Evolutionary conservation across 2,888 invertebrate genomes (phyloP).

Genomic region (Heteropelma amictum): DNA sequence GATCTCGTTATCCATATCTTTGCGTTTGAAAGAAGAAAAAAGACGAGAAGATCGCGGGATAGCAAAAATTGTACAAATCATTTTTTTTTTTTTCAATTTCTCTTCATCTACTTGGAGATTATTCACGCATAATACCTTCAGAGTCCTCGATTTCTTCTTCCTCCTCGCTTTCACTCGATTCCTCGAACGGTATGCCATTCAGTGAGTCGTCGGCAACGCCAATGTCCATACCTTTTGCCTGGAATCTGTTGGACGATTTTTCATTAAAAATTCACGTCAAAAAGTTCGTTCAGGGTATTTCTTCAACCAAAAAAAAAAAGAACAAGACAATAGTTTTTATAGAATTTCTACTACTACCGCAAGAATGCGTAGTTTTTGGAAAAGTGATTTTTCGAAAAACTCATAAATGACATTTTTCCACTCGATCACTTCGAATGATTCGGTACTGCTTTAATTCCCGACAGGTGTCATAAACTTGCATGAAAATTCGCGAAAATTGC

Average conservation of each 20-base stretch:
- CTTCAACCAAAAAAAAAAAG: too few species aligned
- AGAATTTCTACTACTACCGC: too few species aligned
- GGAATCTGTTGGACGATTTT: slow-evolving; percentile 80
- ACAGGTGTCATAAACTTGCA: too few species aligned
- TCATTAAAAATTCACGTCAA: not conserved
- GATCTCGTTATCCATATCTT: slow-evolving; percentile 83
- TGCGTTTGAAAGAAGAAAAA: slow-evolving; percentile 61
- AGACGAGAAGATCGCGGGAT: not conserved
- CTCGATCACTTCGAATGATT: too few species aligned
- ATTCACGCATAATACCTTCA: slow-evolving; percentile 65
- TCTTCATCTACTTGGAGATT: not conserved
- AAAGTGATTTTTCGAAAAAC: too few species aligned
- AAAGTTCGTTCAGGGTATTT: too few species aligned
- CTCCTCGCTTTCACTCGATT: slow-evolving; percentile 85
- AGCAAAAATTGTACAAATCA: not conserved
- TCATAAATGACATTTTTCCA: too few species aligned
- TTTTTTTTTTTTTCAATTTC: not conserved
- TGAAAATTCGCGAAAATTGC: slow-evolving; percentile 66
- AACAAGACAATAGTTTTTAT: too few species aligned
- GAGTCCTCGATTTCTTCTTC: slow-evolving; percentile 80
- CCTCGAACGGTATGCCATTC: slow-evolving; percentile 86
- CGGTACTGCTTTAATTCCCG: too few species aligned
- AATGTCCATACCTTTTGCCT: slow-evolving; percentile 90
- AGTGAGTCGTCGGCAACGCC: slow-evolving; percentile 88
- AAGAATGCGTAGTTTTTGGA: too few species aligned